Evolutionary conservation across 2,113 vertebrate species (phyloP), one percentile per base, ranked within the genome.

Genomic region (Monopterus albus): DNA sequence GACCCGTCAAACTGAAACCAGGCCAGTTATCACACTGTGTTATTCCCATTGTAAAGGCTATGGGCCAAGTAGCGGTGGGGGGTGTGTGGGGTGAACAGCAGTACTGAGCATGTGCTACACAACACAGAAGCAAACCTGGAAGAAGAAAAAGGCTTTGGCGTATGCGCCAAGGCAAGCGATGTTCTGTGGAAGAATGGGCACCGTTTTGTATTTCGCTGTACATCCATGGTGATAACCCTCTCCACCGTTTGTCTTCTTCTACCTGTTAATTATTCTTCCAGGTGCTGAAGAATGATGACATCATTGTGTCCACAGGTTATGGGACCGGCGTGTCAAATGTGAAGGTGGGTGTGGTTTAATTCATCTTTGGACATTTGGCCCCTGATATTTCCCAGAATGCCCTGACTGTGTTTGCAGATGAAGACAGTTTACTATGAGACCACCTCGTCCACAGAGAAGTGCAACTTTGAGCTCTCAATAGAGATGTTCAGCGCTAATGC

Each of bases 361-460:
- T n/a, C 6, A 5, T 45, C 12, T 17, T 1, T 36, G 26, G 17
- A 35, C n/a, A 18, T 28, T 20, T 29, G 13, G 13, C 23, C 10
- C n/a, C 26, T 35, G 10, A 36, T 5, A 35, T 15, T 2, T 57
- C 21, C 57, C 47, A 60, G 31, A 38, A 42, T 72, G 1, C 26
- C 2, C 15, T 49, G 4, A 18, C 42, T 68, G 12, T 68, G 79
- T 26, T n/a, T 84, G 14, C 68, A 99, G 97, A 81, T 98, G 73
- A 95, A 66, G 89, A 97, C 94, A 0, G 91, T 96, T 3, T 96
- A 92, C 76, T 95, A 97, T 18, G 90, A 90, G 83, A 95, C 88
- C 0, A 75, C 89, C 1, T 83, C 93, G 1, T 85, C 90, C 42
- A 76, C 92, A 6, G 83, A 92, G 15, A 69, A 72, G 0, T 99